phyloP scores from a whole-genome alignment of 1,140 invertebrate genomes.

The Ips nitidus region DNA sequence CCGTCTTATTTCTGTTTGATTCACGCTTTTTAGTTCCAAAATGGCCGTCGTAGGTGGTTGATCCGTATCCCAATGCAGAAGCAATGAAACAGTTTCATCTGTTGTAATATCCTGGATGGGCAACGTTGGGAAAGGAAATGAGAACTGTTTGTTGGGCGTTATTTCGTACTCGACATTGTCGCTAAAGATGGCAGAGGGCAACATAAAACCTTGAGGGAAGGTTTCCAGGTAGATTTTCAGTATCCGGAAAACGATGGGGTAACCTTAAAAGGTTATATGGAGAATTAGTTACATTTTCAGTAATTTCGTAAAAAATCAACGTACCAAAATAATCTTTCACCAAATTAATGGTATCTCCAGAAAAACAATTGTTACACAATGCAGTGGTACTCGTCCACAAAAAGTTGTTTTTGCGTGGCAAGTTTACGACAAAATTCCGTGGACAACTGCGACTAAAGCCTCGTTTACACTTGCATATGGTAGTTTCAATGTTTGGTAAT shows the following conservation, averaged over 20 bases:
- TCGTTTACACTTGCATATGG: slow-evolving; percentile 7
- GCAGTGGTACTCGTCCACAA: not conserved
- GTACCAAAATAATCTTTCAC: slow-evolving; percentile 4
- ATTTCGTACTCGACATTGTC: slow-evolving; percentile 9
- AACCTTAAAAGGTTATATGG: too few relatives aligned
- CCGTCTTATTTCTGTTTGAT: slow-evolving; percentile 10
- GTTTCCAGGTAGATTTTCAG: slow-evolving; percentile 16
- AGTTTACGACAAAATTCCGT: not conserved
- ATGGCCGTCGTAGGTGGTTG: not conserved
- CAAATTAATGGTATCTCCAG: not conserved
- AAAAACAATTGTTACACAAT: not conserved
- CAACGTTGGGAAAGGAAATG: not conserved
- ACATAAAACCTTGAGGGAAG: slow-evolving; percentile 18
- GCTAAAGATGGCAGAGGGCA: not conserved
- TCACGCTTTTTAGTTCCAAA: slow-evolving; percentile 12
- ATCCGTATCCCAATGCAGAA: slow-evolving; percentile 16
- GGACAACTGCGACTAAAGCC: slow-evolving; percentile 10
- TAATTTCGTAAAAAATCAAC: too few relatives aligned
- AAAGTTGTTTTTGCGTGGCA: not conserved
- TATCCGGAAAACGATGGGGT: slow-evolving; percentile 7
- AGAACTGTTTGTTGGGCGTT: slow-evolving; percentile 1
- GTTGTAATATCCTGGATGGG: slow-evolving; percentile 10
- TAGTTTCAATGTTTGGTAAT: not conserved
- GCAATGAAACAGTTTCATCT: slow-evolving; percentile 8
- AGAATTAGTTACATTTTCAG: too few relatives aligned